These are phyloP conservation scores for Drosophila ananassae DNA, from an alignment of 1,140 invertebrate genomes.

Conservation along the genomic window DNA sequence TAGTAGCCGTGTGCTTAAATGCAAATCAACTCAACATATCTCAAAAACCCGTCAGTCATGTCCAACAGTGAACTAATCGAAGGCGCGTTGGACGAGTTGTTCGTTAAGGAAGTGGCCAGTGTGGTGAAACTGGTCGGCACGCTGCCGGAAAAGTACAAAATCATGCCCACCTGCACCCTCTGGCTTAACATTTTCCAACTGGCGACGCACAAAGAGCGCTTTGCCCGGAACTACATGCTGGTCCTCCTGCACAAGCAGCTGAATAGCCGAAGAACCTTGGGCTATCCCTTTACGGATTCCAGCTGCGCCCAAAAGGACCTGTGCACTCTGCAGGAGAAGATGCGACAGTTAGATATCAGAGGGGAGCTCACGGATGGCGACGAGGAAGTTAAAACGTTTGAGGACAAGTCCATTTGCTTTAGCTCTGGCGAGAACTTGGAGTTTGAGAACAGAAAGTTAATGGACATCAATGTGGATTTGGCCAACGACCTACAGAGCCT, in stretches of 20 bases:
- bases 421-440: background rate
- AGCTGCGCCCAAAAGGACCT: slow-evolving; percentile 39
- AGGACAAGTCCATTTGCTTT: background rate
- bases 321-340: slow-evolving; percentile 29
- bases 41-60: slow-evolving; percentile 22
- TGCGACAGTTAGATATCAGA: background rate
- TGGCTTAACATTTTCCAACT: slow-evolving; percentile 63
- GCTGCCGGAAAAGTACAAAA: slow-evolving; percentile 20
- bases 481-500: background rate
- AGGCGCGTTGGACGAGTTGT: slow-evolving; percentile 51
- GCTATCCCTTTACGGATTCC: slow-evolving; percentile 62
- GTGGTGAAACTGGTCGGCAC: slow-evolving; percentile 32
- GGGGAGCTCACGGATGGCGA: background rate
- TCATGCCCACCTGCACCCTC: slow-evolving; percentile 45
- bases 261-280: slow-evolving; percentile 31
- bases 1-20: background rate
- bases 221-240: slow-evolving; percentile 65
- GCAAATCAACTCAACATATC: background rate
- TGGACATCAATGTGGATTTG: slow-evolving; percentile 25
- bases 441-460: slow-evolving; percentile 10
- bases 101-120: slow-evolving; percentile 48
- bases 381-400: background rate
- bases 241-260: slow-evolving; percentile 64
- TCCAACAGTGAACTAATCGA: slow-evolving; percentile 15
- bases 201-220: slow-evolving; percentile 41